Base-by-base conservation (phyloP, 2,113 vertebrate species). In the Balaenoptera acutorostrata region DNA sequence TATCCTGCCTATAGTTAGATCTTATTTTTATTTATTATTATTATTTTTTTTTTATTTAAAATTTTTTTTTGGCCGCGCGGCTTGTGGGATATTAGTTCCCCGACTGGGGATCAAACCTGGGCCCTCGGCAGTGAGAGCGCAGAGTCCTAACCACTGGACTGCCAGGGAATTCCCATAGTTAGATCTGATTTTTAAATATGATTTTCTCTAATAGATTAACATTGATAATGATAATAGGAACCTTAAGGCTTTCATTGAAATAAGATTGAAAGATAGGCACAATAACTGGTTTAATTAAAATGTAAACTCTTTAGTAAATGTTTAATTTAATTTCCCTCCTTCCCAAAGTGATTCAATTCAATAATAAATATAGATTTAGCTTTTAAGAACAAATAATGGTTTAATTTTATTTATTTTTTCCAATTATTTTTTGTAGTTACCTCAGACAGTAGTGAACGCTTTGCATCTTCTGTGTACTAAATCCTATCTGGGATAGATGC, bases 271-370 rank as follows among this genome's bases (percentile, higher is more conserved):
- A 80, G 55, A 61, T 71, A 52, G 13, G 4, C 25, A 46, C 3
- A 84, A 33, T 85, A 72, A 93, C 39, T 93, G 33, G 31, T 63
- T 71, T 89, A 95, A 85, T 59, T 85, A 93, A 81, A 96, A 69
- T 69, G 46, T 75, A 49, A 89, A 89, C 36, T 72, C 25, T 88
- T 66, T 44, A 84, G 33, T 85, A 89, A 90, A 68, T 29, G 68
- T 95, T 90, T 78, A 85, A 55, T 94, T 69, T 90, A 75, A 68
- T 88, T 84, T 18, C 5, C 25, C 1, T 44, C 10, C 8, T 91
- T 69, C 15, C 84, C 44, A 85, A 13, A 66, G 29, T 52, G 21
- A 52, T 86, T 95, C 29, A 74, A 5, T 86, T 91, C 36, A 66
- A 8, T 94, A 49, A 55, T 90, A 81, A 93, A n/a, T 61, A 59